Base-by-base conservation (phyloP, 2,888 invertebrate species). In the Chelonus formosanus region DNA sequence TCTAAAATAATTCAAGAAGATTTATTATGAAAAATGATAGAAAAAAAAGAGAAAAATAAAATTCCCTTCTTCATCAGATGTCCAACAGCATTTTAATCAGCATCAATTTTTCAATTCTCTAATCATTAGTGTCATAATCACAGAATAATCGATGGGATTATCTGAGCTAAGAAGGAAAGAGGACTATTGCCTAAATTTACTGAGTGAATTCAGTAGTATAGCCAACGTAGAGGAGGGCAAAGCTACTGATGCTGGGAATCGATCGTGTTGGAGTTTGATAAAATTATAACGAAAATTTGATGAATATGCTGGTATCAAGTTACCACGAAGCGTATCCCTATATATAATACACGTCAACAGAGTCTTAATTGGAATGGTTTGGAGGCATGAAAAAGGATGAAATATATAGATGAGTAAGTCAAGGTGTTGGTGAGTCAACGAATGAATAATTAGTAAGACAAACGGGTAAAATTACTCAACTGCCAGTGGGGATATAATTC, bases 381-480 rank as follows among this genome's bases (percentile, higher is more conserved):
- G 34, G 8, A 6, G 20, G 58, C 4, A 20, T 44, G 10, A 65
- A 63, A 66, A 63, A 58, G 43, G 50, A 53, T 44, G 5, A 36
- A 44, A 45, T 31, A 36, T 5, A 40, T 40, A 44, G 53, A 8
- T 20, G 57, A 62, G 36, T 4, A 10, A 10, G 7, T 20, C 34
- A 50, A 57, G 64, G 55, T 54, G 53, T 61, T 53, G 32, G 66
- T 64, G 65, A 70, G 67, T 64, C 62, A 67, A 67, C 68, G 69
- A 71, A 68, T 70, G 73, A 76, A 79, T 79, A 79, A 80, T 79
- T 80, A 77, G 76, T 73, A 75, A 75, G 76, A 79, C 76, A 77
- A 79, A 78, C 74, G 74, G 70, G 72, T 67, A 72, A 70, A 77
- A 79, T 79, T 77, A 77, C 74, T 76, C 73, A 74, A 70, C 74